Percentiles rank a stretch among this genome's conserved stretches.
These are phyloP conservation scores for Eulacestoma nigropectus DNA, from an alignment of 2,113 vertebrate species.

Conservation along the genomic window DNA sequence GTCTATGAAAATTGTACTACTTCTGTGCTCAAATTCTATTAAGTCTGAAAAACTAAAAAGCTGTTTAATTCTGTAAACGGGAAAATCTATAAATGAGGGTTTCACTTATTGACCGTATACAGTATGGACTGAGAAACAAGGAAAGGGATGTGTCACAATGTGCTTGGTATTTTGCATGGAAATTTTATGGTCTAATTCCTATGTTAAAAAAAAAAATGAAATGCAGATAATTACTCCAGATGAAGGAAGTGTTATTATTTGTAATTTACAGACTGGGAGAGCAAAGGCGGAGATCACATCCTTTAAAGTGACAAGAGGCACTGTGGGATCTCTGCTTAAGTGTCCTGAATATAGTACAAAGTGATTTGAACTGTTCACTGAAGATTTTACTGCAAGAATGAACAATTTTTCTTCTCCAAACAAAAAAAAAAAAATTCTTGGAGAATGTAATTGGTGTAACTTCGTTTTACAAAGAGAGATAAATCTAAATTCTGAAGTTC, in stretches of 20 bases:
- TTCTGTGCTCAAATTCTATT: neutral
- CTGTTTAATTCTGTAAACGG: neutral
- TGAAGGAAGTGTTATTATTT: neutral
- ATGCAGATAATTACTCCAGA: neutral
- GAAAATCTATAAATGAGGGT: neutral
- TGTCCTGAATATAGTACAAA: neutral
- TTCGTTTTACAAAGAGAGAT: neutral
- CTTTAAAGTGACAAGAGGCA: neutral
- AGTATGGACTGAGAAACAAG: neutral
- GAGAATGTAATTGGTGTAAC: neutral
- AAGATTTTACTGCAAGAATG: neutral
- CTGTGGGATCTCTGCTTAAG: neutral
- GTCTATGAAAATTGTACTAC: neutral
- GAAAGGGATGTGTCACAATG: rapidly evolving
- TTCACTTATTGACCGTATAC: neutral
- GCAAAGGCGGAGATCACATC: neutral
- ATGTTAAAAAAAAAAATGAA: neutral
- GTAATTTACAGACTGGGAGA: neutral
- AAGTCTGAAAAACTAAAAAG: neutral
- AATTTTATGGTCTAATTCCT: neutral
- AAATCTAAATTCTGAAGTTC: neutral
- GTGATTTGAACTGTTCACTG: neutral
- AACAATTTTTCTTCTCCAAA: neutral
- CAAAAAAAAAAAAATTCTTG: neutral
- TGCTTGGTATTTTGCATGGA: neutral